Percentiles rank a stretch among this genome's conserved stretches.
Evolutionary conservation across 2,113 vertebrate genomes (phyloP).

Genomic region (Oreochromis tanganicae): DNA sequence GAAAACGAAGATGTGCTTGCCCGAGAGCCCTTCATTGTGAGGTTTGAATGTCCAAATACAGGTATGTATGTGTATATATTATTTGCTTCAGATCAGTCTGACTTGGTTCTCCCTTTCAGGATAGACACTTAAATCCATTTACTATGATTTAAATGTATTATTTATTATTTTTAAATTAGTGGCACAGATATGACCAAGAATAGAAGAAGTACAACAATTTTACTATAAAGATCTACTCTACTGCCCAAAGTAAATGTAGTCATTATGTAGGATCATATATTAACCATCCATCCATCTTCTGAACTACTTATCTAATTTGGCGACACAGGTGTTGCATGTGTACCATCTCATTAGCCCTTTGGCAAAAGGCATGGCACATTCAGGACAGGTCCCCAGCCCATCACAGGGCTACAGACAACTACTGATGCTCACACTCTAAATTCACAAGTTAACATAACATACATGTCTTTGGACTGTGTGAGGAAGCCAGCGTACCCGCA

Average conservation of each 20-base stretch:
- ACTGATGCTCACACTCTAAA: neutral
- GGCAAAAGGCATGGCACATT: neutral
- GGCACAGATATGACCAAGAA: neutral
- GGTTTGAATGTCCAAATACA: neutral
- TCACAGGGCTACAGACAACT: neutral
- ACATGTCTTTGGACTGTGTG: neutral
- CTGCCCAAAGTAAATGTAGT: neutral
- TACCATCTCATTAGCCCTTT: neutral
- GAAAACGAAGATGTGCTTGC: accelerated
- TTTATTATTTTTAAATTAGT: neutral
- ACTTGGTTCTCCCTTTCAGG: neutral
- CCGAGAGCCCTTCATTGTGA: neutral
- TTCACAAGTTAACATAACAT: neutral
- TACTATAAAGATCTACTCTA: neutral
- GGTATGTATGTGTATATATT: neutral
- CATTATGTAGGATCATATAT: neutral
- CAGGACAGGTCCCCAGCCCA: neutral
- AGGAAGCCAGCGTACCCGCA: neutral
- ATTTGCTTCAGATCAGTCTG: neutral
- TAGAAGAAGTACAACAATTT: neutral
- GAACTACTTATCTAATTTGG: neutral
- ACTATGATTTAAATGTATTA: neutral
- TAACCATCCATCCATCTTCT: neutral
- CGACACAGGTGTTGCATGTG: neutral
- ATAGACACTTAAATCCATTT: neutral